Percentiles rank a stretch among this genome's conserved stretches.
phyloP scores from a whole-genome alignment of 2,888 invertebrate genomes.

The Hofmannophila pseudospretella region DNA sequence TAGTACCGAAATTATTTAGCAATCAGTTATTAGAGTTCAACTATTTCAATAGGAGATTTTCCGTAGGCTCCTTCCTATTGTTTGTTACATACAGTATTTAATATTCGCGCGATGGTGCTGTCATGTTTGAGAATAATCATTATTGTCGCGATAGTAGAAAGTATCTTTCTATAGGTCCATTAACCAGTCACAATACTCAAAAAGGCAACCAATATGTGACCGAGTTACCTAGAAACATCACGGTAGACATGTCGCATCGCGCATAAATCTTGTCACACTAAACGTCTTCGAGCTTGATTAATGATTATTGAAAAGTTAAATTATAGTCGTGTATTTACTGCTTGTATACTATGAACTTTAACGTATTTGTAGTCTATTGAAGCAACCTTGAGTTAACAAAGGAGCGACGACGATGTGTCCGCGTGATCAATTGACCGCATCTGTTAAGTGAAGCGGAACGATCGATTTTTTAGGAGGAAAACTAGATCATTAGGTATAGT shows the following conservation, averaged over 20 bases:
- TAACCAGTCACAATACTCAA: neutral
- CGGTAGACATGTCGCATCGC: neutral
- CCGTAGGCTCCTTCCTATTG: too few relatives aligned
- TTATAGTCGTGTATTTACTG: conserved; percentile 22
- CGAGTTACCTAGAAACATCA: conserved; percentile 25
- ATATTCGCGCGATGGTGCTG: too few relatives aligned
- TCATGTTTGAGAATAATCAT: neutral
- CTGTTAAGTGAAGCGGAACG: neutral
- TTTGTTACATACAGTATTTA: too few relatives aligned
- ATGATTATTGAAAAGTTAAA: conserved; percentile 29
- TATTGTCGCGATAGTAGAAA: conserved; percentile 1
- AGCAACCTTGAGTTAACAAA: conserved; percentile 3
- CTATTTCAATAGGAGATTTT: too few relatives aligned
- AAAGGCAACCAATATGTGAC: conserved; percentile 12
- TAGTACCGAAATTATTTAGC: too few relatives aligned
- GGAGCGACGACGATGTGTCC: neutral
- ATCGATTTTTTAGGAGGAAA: too few relatives aligned
- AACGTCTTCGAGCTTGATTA: conserved; percentile 24
- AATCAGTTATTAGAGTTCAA: too few relatives aligned
- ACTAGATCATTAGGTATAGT: too few relatives aligned
- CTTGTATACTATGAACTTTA: neutral
- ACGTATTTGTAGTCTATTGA: neutral
- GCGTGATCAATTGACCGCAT: conserved; percentile 3
- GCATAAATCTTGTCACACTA: conserved; percentile 26
- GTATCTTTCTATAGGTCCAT: conserved; percentile 1